Evolutionary conservation across 1,140 invertebrate genomes (phyloP).

Genomic region (Eciton burchellii): DNA sequence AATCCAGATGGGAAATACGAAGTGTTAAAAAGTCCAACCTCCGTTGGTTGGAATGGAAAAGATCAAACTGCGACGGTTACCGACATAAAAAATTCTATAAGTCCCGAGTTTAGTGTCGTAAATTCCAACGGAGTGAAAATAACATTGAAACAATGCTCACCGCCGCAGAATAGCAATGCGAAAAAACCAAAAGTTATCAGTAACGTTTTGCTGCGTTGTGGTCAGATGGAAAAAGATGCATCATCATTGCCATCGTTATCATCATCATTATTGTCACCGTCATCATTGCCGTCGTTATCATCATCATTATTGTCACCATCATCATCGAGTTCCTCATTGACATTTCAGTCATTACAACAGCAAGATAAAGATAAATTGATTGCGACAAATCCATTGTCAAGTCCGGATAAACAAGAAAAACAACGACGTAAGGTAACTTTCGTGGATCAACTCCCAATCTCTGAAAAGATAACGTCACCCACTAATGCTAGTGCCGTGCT

Average conservation of each 20-base stretch:
- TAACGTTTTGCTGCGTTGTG: constrained; percentile 74
- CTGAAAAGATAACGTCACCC: constrained; percentile 39
- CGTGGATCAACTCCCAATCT: constrained; percentile 47
- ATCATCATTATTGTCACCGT: too few species aligned
- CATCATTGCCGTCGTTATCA: not conserved
- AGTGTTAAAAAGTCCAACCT: constrained; percentile 67
- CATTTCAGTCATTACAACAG: constrained; percentile 48
- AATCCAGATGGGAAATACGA: constrained; percentile 80
- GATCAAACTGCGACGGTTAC: constrained; percentile 15
- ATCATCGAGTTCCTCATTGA: not conserved
- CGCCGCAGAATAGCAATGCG: constrained; percentile 51
- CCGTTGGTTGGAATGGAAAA: constrained; percentile 6
- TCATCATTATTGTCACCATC: too few species aligned
- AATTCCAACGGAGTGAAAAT: constrained; percentile 82
- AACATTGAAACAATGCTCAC: constrained; percentile 80
- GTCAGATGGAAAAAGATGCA: constrained; percentile 63
- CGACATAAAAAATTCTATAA: constrained; percentile 63
- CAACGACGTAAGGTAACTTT: constrained; percentile 79
- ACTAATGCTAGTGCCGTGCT: not conserved
- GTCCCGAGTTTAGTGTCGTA: constrained; percentile 81
- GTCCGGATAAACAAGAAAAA: constrained; percentile 70
- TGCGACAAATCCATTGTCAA: not conserved
- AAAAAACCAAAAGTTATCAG: constrained; percentile 79
- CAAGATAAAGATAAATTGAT: constrained; percentile 53
- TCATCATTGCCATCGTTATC: not conserved